A percentile compares a stretch with the other conserved stretches of the same genome.
Conservation (phyloP, 2,797 vertebrate genomes). For the Oryzias dopingdopingensis region DNA sequence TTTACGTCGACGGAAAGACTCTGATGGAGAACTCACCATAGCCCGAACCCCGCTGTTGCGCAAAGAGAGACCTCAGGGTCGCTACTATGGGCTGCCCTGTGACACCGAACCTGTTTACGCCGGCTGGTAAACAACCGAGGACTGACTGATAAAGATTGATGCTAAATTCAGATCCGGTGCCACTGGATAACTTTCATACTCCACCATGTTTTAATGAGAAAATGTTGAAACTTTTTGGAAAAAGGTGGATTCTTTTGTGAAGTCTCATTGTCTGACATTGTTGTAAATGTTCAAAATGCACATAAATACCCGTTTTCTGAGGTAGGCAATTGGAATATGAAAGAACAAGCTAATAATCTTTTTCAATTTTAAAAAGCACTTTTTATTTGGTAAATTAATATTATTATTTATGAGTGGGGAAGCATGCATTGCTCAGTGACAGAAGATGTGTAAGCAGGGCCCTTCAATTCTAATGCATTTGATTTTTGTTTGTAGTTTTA, state of each 20-base stretch:
- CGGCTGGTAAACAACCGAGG: constrained; percentile 80
- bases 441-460: constrained; percentile 4
- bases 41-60: constrained; percentile 75
- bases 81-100: constrained; percentile 76
- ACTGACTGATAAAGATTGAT: constrained; percentile 21
- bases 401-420: constrained; percentile 30
- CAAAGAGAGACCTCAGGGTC: constrained; percentile 61
- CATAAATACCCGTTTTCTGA: constrained; percentile 36
- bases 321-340: constrained; percentile 45
- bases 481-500: constrained; percentile 20
- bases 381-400: constrained; percentile 48
- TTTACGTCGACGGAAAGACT: constrained; percentile 67
- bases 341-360: constrained; percentile 30
- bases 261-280: constrained; percentile 38
- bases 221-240: constrained; percentile 26
- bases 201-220: not conserved
- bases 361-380: constrained; percentile 52
- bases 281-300: constrained; percentile 26
- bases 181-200: not conserved
- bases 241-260: constrained; percentile 19
- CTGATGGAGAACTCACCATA: constrained; percentile 63
- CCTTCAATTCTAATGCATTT: constrained; percentile 17
- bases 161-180: constrained; percentile 21
- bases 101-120: constrained; percentile 87
- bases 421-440: constrained; percentile 23